Conservation (phyloP, 2,888 invertebrate species). For the Hirtodrosophila trivittata region DNA sequence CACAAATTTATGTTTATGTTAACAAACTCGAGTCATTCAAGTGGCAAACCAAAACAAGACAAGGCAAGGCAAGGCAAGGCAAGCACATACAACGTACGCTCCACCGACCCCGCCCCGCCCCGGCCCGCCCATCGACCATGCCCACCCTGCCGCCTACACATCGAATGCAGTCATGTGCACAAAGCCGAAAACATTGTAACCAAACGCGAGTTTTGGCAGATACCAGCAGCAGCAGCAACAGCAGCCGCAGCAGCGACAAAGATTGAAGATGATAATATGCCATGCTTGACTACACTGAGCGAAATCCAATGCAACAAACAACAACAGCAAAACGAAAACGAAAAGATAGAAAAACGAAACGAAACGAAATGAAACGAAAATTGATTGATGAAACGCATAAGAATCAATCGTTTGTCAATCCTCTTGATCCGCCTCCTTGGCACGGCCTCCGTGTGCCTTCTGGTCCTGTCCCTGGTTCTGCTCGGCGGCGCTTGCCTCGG, state of each 20-base stretch:
- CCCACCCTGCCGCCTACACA: constrained; percentile 38
- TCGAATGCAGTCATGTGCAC: constrained; percentile 74
- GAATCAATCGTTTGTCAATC: not conserved
- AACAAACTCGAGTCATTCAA: constrained; percentile 75
- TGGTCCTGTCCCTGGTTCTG: not conserved
- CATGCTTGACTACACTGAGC: not conserved
- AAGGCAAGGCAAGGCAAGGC: not conserved
- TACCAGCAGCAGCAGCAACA: constrained; percentile 54
- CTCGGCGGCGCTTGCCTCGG: constrained; percentile 6
- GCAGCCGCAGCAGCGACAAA: constrained; percentile 39
- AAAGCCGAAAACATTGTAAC: constrained; percentile 64
- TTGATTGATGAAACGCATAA: not conserved
- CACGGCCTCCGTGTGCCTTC: not conserved
- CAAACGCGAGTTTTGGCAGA: constrained; percentile 63
- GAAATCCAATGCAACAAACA: not conserved
- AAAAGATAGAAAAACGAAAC: not conserved
- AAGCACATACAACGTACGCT: constrained; percentile 13
- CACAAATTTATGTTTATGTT: constrained; percentile 75
- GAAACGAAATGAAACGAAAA: constrained; percentile 3
- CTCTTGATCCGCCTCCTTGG: not conserved
- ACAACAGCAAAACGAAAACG: too few species aligned
- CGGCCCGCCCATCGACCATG: too few species aligned
- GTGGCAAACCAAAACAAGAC: constrained; percentile 75
- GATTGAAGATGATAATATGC: constrained; percentile 24
- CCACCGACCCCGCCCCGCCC: too few species aligned